Evolutionary conservation across 2,888 invertebrate species (phyloP), one percentile per base, ranked within the genome.

Genomic region (Phaonia tiefii): DNA sequence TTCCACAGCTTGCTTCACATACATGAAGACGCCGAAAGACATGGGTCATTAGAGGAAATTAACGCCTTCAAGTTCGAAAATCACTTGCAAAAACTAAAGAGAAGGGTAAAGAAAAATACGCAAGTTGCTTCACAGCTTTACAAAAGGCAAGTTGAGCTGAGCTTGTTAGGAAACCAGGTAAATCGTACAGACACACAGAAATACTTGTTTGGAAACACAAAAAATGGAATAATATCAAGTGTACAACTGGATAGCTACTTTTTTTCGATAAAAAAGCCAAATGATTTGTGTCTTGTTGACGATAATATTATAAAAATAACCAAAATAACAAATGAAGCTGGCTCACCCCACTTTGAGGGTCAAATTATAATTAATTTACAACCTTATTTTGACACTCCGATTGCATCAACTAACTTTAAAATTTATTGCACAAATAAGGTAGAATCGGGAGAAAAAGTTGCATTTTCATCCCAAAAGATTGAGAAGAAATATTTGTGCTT

Each of bases 11-110:
- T 83, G 25, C 60, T 76, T 60, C 79, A 80, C 65, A 63, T 84
- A 42, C 74, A 75, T 46, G 65, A 78, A 74, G 82, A 83, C 60
- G 82, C 77, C 2, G 65, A 79, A 17, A 49, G 75, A 51, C 44
- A 70, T 75, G 83, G 75, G 22, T 54, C 74, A 26, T 74, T 83
- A 60, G 81, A 82, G 5, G 69, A 49, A 44, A 76, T 79, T 66
- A 83, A 77, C 54, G 72, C 80, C 2, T 83, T 81, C 37, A 81
- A 22, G 44, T 83, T 81, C 67, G 73, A 83, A 22, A 82, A 80
- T 20, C 25, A 80, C 44, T 42, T 83, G 44, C 69, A 77, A 56
- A 78, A 46, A 73, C 60, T 80, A 13, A 79, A 82, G 73, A 46
- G 58, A 15, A 71, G 51, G 15, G 69, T 74, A 44, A 60, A 44